Conservation (phyloP, 2,113 vertebrate genomes). For the Dicrurus megarhynchus region DNA sequence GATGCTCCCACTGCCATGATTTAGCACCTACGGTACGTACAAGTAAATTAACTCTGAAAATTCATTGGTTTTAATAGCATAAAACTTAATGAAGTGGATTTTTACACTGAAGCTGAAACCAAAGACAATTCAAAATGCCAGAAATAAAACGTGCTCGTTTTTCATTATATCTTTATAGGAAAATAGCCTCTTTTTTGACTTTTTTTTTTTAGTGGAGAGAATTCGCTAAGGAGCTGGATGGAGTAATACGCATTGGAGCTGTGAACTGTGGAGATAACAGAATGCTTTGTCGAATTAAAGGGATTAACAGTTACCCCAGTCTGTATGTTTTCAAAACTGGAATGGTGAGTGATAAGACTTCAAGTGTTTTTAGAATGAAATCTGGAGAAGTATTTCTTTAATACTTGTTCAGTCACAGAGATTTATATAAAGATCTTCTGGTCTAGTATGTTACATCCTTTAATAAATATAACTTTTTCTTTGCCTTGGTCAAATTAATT, state of each 20-base stretch:
- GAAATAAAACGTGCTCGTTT: neutral
- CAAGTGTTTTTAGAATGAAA: neutral
- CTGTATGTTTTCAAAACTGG: slow-evolving; percentile 86
- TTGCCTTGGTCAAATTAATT: neutral
- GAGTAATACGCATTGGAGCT: slow-evolving; percentile 90
- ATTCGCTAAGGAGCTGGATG: slow-evolving; percentile 97
- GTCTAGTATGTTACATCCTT: neutral
- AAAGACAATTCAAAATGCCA: neutral
- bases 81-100: neutral
- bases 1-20: slow-evolving; percentile 96
- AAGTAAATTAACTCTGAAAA: neutral
- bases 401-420: neutral
- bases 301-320: slow-evolving; percentile 94
- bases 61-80: neutral
- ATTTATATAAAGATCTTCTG: neutral
- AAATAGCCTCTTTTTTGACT: neutral
- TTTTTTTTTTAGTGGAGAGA: slow-evolving; percentile 86
- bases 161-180: neutral
- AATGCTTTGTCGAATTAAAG: slow-evolving; percentile 89
- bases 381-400: neutral
- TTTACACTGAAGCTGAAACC: neutral
- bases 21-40: slow-evolving; percentile 89
- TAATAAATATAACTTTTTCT: neutral
- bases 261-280: slow-evolving; percentile 97
- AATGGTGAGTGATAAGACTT: slow-evolving; percentile 75